A percentile compares a stretch with the other conserved stretches of the same genome.
phyloP scores from a whole-genome alignment of 2,888 invertebrate genomes.

The Belgica antarctica region DNA sequence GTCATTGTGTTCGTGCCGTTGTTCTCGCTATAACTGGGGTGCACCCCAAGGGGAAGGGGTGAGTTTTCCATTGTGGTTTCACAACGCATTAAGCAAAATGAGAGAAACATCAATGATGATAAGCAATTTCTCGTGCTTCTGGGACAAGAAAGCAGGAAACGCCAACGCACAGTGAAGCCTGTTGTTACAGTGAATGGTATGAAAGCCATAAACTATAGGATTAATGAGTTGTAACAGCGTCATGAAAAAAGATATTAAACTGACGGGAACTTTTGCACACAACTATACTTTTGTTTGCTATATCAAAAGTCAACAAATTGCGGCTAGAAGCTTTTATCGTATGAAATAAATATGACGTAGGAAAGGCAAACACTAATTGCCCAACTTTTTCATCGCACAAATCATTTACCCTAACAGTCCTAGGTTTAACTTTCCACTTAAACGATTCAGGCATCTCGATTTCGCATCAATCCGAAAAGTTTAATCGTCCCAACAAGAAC shows the following conservation, averaged over 20 bases:
- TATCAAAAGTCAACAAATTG: too few relatives aligned
- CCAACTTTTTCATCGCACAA: too few relatives aligned
- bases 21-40: background rate
- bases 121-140: background rate
- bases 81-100: background rate
- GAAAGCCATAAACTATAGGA: too few relatives aligned
- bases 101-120: background rate
- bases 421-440: too few relatives aligned
- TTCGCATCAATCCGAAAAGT: background rate
- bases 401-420: too few relatives aligned
- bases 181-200: too few relatives aligned
- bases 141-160: constrained; percentile 8
- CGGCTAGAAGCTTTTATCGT: too few relatives aligned
- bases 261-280: background rate
- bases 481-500: background rate
- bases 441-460: background rate
- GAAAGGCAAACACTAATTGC: too few relatives aligned
- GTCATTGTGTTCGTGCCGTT: constrained; percentile 18
- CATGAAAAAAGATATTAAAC: background rate
- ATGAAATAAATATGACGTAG: too few relatives aligned
- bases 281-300: too few relatives aligned
- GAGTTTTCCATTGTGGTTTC: background rate
- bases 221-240: background rate
- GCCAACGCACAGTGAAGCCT: constrained; percentile 4
- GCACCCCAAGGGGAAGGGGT: background rate